These are phyloP conservation scores for Hirtodrosophila histrioides DNA, from an alignment of 2,888 invertebrate species.

Conservation along the genomic window DNA sequence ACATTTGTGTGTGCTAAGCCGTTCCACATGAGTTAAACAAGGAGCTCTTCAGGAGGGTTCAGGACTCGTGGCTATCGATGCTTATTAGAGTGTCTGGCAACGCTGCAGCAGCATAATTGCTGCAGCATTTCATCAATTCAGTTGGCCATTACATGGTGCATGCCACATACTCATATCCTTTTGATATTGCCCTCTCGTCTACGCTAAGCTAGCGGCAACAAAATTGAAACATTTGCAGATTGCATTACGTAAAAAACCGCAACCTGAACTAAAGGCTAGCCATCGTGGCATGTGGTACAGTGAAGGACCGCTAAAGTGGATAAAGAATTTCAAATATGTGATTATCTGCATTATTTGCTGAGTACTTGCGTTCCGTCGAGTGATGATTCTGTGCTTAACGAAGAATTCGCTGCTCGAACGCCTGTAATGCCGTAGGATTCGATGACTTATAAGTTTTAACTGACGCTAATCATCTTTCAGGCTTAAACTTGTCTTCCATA, in stretches of 20 bases:
- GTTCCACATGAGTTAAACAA: neutral
- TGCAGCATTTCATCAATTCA: conserved; percentile 58
- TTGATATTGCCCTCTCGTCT: neutral
- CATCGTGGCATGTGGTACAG: conserved; percentile 29
- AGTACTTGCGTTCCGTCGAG: too few species aligned
- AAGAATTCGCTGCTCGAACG: too few species aligned
- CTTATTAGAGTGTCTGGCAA: neutral
- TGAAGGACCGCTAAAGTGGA: conserved; percentile 29
- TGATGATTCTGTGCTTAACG: too few species aligned
- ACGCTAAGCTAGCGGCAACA: conserved; percentile 10
- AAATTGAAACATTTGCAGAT: conserved; percentile 62
- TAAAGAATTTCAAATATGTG: neutral
- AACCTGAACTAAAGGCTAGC: conserved; percentile 15
- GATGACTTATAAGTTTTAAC: neutral
- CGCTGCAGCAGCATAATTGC: conserved; percentile 43
- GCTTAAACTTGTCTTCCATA: neutral
- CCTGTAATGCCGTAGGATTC: too few species aligned
- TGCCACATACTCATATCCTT: conserved; percentile 13
- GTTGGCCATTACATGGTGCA: conserved; percentile 18
- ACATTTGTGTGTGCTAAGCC: too few species aligned
- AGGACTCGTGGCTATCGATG: conserved; percentile 9
- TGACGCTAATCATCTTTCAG: neutral
- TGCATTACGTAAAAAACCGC: conserved; percentile 55
- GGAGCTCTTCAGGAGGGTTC: neutral
- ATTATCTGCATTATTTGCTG: too few species aligned